A percentile compares a stretch with the other conserved stretches of the same genome.
Conservation (phyloP, 2,113 vertebrate species). For the Tupaia tana region DNA sequence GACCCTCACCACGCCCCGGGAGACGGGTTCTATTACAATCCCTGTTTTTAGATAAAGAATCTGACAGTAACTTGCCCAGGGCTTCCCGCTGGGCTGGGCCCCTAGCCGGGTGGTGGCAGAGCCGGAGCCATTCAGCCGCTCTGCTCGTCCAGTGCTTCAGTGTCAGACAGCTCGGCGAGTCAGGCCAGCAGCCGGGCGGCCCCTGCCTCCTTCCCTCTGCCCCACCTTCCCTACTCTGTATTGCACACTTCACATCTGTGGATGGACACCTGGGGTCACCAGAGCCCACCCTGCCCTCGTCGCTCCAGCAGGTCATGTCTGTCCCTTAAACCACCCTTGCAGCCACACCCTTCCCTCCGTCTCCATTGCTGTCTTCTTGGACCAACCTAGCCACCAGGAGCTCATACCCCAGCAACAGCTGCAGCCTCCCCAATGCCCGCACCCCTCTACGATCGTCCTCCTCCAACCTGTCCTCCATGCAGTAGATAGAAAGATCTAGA, state of each 20-base stretch:
- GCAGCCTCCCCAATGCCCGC: fast-evolving
- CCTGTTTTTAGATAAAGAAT: neutral
- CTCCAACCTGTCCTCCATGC: neutral
- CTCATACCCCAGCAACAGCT: fast-evolving
- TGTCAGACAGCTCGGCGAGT: neutral
- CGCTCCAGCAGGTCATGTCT: neutral
- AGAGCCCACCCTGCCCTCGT: too few species aligned
- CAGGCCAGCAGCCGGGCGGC: neutral
- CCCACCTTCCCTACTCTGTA: neutral
- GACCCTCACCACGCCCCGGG: neutral
- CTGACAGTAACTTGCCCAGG: too few species aligned
- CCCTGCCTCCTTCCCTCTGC: fast-evolving
- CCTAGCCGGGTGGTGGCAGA: neutral
- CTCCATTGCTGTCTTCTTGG: fast-evolving
- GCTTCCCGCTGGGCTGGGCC: neutral
- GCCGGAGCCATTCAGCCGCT: fast-evolving
- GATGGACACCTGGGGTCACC: fast-evolving
- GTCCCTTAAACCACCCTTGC: too few species aligned
- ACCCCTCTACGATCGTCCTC: fast-evolving
- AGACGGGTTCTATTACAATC: neutral
- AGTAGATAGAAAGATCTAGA: neutral
- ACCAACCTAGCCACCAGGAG: fast-evolving
- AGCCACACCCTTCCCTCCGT: neutral
- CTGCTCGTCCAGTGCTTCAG: neutral
- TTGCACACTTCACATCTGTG: neutral